Conservation (phyloP, 1,140 invertebrate species). For the Atta cephalotes region DNA sequence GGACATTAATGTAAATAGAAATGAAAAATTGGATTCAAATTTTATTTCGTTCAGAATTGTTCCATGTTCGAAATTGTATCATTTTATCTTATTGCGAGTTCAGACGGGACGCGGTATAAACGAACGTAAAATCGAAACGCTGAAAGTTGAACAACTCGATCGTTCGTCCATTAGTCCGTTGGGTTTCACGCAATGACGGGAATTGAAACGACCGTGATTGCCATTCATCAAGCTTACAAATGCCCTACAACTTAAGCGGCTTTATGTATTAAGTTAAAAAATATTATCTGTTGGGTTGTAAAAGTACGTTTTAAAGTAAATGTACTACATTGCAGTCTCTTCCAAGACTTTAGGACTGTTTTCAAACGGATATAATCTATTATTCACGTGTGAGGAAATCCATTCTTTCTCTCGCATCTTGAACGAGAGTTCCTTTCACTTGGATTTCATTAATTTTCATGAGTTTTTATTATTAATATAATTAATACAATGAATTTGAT, state of each 20-base stretch:
- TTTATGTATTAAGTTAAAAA: constrained; percentile 15
- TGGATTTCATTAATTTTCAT: background rate
- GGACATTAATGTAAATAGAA: no score
- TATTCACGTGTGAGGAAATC: background rate
- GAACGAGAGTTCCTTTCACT: background rate
- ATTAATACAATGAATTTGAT: constrained; percentile 28
- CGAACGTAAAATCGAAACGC: constrained; percentile 22
- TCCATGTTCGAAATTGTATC: no score
- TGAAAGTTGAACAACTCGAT: background rate
- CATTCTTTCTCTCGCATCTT: background rate
- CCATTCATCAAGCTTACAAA: constrained; percentile 6
- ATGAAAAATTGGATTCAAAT: no score
- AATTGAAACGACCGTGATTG: background rate
- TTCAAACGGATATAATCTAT: background rate
- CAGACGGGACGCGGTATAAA: constrained; percentile 2
- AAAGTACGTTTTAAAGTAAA: constrained; percentile 37
- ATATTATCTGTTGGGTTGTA: constrained; percentile 6
- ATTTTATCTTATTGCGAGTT: no score
- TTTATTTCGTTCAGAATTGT: no score
- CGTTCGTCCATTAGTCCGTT: background rate
- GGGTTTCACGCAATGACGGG: constrained; percentile 5
- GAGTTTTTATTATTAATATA: background rate
- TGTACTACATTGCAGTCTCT: constrained; percentile 8
- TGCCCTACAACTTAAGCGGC: constrained; percentile 14
- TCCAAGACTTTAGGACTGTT: background rate